Base-by-base conservation (phyloP, 2,888 invertebrate genomes). In the Trichogramma dendrolimi region DNA sequence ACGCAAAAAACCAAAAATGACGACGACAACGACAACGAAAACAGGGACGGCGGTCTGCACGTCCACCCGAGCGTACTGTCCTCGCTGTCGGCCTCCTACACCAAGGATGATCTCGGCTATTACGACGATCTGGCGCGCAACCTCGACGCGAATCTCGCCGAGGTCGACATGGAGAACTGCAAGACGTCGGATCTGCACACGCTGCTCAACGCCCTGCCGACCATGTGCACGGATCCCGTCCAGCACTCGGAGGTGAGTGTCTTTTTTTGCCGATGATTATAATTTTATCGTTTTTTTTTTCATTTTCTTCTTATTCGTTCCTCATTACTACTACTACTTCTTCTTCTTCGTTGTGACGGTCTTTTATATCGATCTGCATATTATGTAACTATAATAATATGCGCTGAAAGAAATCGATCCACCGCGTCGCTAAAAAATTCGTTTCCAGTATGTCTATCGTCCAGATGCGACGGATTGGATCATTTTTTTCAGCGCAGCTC, bases 91-190 rank as follows among this genome's bases (percentile, higher is more conserved):
- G 89, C 89, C 71, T 90, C 90, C 4, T 91, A 92, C 78, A 89
- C 89, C 75, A 88, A 88, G 49, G 83, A 83, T 68, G 81, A 81
- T 65, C 73, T 84, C 67, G 82, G 82, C 61, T 90, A 91, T 73
- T 92, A 94, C 79, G 92, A 94, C 80, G 91, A 91, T 76, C 82
- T 94, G 74, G 88, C 93, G 47, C 86, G 91, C 77, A 92, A 94
- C 79, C 85, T 94, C 81, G 94, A 95, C 81, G 94, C 93, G 66
- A 94, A 94, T 80, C 85, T 95, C 73, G 95, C 95, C 49, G 93
- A 95, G 81, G 93, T 94, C 61, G 95, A 95, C 80, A 95, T 95
- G 90, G 94, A 95, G 80, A 92, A 92, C 79, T 94, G 94, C 81
- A 87, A 90, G 70, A 91, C 93, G 38, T 91, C 94, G 80, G 94